Percentiles rank a stretch among this genome's conserved stretches.
phyloP scores from a whole-genome alignment of 37 sponge, comb jelly and placozoan species.

The Aphrocallistes beatrix region DNA sequence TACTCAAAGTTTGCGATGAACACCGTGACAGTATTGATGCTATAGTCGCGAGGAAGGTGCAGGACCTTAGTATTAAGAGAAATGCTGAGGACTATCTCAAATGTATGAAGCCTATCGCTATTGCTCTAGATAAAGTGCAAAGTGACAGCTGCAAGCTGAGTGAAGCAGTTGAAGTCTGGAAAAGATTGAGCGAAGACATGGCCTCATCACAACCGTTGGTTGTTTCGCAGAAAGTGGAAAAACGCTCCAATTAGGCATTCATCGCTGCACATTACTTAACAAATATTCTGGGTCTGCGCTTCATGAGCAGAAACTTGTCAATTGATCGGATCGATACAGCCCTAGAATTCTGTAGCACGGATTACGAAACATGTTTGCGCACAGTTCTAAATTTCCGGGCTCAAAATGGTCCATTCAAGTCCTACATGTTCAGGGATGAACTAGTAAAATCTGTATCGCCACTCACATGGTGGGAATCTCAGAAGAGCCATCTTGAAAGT shows the following conservation, averaged over 20 bases:
- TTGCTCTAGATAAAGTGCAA: constrained; percentile 15
- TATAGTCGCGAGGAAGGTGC: constrained; percentile 8
- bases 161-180: constrained; percentile 11
- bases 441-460: neutral
- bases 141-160: constrained; percentile 17
- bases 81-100: constrained; percentile 14
- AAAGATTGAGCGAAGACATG: neutral
- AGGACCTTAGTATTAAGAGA: neutral
- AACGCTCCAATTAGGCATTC: neutral
- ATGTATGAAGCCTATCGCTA: constrained; percentile 15
- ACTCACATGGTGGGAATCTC: constrained; percentile 11
- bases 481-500: neutral
- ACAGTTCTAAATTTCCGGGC: neutral
- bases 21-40: neutral
- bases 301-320: constrained; percentile 2
- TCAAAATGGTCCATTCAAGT: neutral
- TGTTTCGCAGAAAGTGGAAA: neutral
- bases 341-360: neutral
- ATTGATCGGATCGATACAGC: neutral
- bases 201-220: constrained; percentile 5
- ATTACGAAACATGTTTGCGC: neutral
- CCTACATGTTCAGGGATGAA: neutral
- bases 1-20: constrained; percentile 5
- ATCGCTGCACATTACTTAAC: constrained; percentile 11
- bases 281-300: neutral